These are phyloP conservation scores for Scaptomyza caliginosa DNA, from an alignment of 2,888 invertebrate genomes.

Conservation along the genomic window DNA sequence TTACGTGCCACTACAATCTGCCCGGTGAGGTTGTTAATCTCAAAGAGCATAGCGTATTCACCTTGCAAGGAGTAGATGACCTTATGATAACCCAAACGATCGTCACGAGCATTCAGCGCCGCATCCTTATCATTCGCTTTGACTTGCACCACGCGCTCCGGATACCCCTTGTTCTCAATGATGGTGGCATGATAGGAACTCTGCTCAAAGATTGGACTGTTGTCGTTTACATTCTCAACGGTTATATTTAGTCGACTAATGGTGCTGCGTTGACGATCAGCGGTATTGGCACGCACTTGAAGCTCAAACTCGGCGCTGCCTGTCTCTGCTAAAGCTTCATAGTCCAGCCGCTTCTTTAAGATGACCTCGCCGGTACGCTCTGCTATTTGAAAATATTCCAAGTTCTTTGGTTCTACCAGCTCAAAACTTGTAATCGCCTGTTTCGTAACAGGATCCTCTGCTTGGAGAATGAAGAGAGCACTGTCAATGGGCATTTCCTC, in stretches of 20 bases:
- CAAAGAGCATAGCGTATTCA: constrained; percentile 90
- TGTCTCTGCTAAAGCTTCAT: constrained; percentile 87
- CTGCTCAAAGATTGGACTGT: constrained; percentile 89
- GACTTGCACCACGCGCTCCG: constrained; percentile 88
- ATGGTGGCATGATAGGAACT: constrained; percentile 89
- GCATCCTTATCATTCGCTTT: constrained; percentile 90
- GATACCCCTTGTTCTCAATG: constrained; percentile 88
- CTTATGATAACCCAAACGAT: constrained; percentile 87
- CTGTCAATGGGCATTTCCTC: constrained; percentile 92
- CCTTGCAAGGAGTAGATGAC: constrained; percentile 90
- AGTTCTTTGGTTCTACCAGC: constrained; percentile 85
- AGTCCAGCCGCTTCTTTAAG: constrained; percentile 90
- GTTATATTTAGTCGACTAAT: constrained; percentile 88
- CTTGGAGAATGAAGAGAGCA: constrained; percentile 88
- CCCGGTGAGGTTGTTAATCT: constrained; percentile 89
- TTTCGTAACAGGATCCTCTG: constrained; percentile 89
- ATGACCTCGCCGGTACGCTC: constrained; percentile 90
- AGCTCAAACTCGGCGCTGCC: constrained; percentile 83
- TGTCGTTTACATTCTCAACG: constrained; percentile 91
- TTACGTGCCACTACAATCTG: constrained; percentile 88
- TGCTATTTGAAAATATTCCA: constrained; percentile 86
- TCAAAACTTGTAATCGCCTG: constrained; percentile 87
- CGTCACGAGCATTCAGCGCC: constrained; percentile 86
- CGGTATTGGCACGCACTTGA: constrained; percentile 85
- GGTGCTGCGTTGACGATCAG: constrained; percentile 85